Percentiles rank a stretch among this genome's conserved stretches.
Conservation (phyloP, 30 jellyfish, hydroid and myxozoan genomes). For the Chrysaora quinquecirrha region DNA sequence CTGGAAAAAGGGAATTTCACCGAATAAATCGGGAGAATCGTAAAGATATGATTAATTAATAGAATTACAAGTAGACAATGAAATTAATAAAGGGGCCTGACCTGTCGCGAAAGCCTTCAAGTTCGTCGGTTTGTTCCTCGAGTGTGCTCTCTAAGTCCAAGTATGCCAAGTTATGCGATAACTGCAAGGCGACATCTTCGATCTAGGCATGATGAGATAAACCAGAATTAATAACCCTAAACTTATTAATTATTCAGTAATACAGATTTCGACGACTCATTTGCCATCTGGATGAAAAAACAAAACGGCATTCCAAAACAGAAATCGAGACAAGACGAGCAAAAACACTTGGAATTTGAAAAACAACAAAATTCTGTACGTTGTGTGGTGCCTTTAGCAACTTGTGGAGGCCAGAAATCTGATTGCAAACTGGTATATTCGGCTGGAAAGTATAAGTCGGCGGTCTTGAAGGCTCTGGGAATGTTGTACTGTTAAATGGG, state of each 20-base stretch:
- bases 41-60: neutral
- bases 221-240: neutral
- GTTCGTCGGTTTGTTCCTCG: slow-evolving; percentile 95
- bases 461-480: slow-evolving; percentile 99
- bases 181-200: slow-evolving; percentile 97
- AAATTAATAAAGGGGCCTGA: neutral
- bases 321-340: neutral
- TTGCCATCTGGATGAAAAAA: neutral
- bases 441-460: slow-evolving; percentile 93
- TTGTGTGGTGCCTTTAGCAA: slow-evolving; percentile 97
- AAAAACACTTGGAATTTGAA: neutral
- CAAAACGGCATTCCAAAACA: slow-evolving; percentile 23
- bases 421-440: slow-evolving; percentile 88
- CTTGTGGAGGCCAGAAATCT: slow-evolving; percentile 97
- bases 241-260: slow-evolving; percentile 1
- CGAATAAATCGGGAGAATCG: neutral
- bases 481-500: slow-evolving; percentile 97
- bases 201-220: slow-evolving; percentile 45
- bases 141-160: slow-evolving; percentile 94
- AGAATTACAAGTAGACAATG: neutral
- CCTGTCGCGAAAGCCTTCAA: slow-evolving; percentile 99
- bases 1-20: neutral
- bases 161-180: slow-evolving; percentile 91
- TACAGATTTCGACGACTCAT: neutral
- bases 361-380: slow-evolving; percentile 62